Base-by-base conservation (phyloP, 2,797 vertebrate genomes). In the Acropternis orthonyx region DNA sequence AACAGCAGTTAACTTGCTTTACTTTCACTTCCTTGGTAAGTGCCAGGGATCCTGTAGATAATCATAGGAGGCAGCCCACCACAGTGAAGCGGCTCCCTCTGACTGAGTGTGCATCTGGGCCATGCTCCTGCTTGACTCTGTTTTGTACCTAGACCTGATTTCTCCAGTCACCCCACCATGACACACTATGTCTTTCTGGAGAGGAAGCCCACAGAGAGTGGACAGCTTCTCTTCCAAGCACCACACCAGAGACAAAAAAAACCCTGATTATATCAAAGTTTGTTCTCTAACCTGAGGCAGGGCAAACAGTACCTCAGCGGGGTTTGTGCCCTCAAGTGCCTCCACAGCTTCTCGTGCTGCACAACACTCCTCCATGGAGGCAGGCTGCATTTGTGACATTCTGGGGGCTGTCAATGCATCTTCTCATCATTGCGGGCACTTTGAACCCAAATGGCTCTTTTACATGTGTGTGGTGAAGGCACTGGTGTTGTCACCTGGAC, bases 381-480 rank as follows among this genome's bases (percentile, higher is more conserved):
- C 18, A 56, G 16, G 15, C 62, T 61, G 22, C 28, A 23, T n/a
- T 32, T 61, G 37, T 65, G 23, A 28, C 46, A 0, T 13, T 55
- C 69, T 65, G 32, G 6, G 36, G 69, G 27, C 32, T 51, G 9
- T 28, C 49, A 51, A 10, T 28, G 49, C 49, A 46, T 11, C 34
- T 43, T 28, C 7, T 16, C 34, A 9, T 55, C 30, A 1, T 15
- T 34, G 10, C 8, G 66, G 30, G 20, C 27, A 21, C 72, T 28
- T 44, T 3, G 74, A 74, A 54, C 30, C 1, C 1, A 77, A 65
- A 73, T 0, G 0, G 17, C 22, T 52, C 51, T 41, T 23, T 58
- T 12, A 6, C 4, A 1, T 1, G 1, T 0, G 0, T 14, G 28
- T n/a, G 49, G 10, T 37, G 32, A 65, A 52, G 24, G 59, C 15